Evolutionary conservation across 2,888 invertebrate species (phyloP), one percentile per base, ranked within the genome.

Genomic region (Thera britannica): DNA sequence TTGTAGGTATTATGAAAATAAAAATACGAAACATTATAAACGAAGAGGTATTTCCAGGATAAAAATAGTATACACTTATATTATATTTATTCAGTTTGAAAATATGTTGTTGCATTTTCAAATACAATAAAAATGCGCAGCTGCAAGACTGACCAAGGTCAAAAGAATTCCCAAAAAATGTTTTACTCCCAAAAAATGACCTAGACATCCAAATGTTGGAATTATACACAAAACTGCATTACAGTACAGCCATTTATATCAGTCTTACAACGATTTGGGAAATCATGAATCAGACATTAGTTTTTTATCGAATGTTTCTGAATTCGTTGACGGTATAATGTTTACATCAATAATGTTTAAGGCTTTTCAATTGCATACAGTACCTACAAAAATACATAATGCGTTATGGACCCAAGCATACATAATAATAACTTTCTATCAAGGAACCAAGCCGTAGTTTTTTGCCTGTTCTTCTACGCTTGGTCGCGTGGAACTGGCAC

Each of bases 171-270:
- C 65, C 49, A 67, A 51, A 67, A 56, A 65, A 63, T 65, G 63
- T 74, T 65, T 81, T 78, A 87, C 55, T 23, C 60, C 85, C 80
- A 84, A 83, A 77, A 73, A 73, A 72, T 81, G 85, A 88, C 87
- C 88, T 79, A 84, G 87, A 86, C 89, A 78, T 61, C 74, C 72
- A 87, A 90, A 92, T 88, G 84, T 79, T 74, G 72, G 78, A 88
- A 91, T 90, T 92, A 90, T 90, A 85, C 74, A 72, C 65, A 77
- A 90, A 85, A 88, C 85, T 92, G 91, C 90, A 91, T 87, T 84
- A 77, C 76, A 72, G 66, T 67, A 67, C 58, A 56, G n/a, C 74
- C 76, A 89, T 89, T 82, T 79, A 86, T 90, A 88, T 89, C 58
- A 71, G 73, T 48, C 52, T 12, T n/a, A 81, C 85, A 83, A 85